Base-by-base conservation (phyloP, 1,140 invertebrate genomes). In the Dryas iulia region DNA sequence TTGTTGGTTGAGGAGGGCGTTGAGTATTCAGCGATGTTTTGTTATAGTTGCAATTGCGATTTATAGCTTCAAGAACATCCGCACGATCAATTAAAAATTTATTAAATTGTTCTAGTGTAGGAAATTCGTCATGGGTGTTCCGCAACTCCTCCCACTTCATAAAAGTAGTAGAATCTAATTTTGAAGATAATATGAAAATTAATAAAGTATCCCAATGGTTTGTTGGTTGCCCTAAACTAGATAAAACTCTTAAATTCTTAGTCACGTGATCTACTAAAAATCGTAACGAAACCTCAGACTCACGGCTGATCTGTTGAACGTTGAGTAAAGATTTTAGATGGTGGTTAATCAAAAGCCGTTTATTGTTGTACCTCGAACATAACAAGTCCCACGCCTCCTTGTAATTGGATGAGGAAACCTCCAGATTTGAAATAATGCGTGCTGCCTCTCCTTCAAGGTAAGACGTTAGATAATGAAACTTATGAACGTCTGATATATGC, bases 401-500 rank as follows among this genome's bases (percentile, higher is more conserved):
- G 65, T 85, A 83, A 59, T 85, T 83, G 5, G 12, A 53, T 18
- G 63, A 58, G 4, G 73, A 72, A 18, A 82, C 28, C 23, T 73
- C 75, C 61, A 85, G 28, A 35, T 74, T 72, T 23, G 33, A 68
- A 25, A 81, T 79, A 18, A 3, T 28, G 26, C 26, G 26, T 2
- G 26, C 26, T 28, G 76, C 79, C 7, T 79, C 70, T 26, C 69
- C 75, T 10, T 69, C 72, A 35, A 85, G 63, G 66, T 75, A 66
- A 23, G 72, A 72, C 35, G 64, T 71, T 26, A 81, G 56, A 64
- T 83, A 79, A 69, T 83, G 69, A 71, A 81, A 84, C 39, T 86
- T 84, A 72, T 86, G 75, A 62, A 82, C 66, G 11, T 70, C 31
- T n/a, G 25, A 24, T 8, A 82, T 64, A 18, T 59, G 21, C 1